Percentiles rank a stretch among this genome's conserved stretches.
phyloP scores from a whole-genome alignment of 2,888 invertebrate genomes.

The Oscheius sp. region DNA sequence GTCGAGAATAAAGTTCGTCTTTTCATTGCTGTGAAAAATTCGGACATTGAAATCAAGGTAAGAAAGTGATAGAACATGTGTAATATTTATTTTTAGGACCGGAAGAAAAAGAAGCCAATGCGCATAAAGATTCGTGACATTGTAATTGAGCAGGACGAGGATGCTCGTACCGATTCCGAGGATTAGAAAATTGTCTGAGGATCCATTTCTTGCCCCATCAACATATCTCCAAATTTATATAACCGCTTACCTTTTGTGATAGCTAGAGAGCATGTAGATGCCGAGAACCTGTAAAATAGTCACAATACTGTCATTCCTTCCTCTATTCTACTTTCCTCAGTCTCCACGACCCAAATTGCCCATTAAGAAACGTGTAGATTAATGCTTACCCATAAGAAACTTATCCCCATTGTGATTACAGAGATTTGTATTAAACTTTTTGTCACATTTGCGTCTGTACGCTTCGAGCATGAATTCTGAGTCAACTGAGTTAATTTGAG shows the following conservation, averaged over 20 bases:
- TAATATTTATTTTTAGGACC: conserved; percentile 44
- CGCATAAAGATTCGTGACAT: conserved; percentile 49
- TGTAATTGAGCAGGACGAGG: conserved; percentile 58
- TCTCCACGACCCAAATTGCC: conserved; percentile 3
- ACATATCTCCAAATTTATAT: neutral
- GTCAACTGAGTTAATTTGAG: no score
- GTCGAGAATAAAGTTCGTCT: conserved; percentile 56
- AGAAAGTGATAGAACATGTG: neutral
- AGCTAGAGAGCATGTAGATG: neutral
- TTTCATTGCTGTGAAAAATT: conserved; percentile 49
- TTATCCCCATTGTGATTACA: no score
- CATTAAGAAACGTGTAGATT: conserved; percentile 11
- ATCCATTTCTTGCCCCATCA: neutral
- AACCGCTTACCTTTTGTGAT: conserved; percentile 25
- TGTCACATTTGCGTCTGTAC: no score
- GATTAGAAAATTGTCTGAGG: neutral
- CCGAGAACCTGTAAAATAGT: neutral
- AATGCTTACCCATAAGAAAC: no score
- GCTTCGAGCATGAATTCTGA: no score
- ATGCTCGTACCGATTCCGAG: conserved; percentile 39
- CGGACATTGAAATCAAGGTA: conserved; percentile 59
- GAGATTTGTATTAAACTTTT: no score
- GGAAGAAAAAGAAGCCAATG: conserved; percentile 58
- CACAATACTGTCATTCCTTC: conserved; percentile 27
- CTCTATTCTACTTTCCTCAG: neutral